Evolutionary conservation across 2,113 vertebrate species (phyloP).

Genomic region (Oxygymnocypris stewartii): DNA sequence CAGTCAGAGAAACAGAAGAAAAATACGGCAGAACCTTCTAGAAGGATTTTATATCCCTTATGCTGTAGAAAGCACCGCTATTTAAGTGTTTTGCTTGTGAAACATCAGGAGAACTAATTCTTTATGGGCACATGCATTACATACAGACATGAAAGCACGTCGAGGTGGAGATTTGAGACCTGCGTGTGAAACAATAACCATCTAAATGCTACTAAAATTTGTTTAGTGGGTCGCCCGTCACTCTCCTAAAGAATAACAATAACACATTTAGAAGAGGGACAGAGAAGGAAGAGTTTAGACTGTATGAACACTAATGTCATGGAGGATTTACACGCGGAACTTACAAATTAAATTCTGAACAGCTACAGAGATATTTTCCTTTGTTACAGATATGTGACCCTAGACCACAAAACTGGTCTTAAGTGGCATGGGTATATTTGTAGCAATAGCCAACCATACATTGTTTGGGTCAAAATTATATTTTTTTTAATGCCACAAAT

Average conservation of each 20-base stretch:
- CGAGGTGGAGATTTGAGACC: not conserved
- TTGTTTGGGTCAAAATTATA: too few species aligned
- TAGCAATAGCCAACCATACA: too few species aligned
- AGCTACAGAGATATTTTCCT: not conserved
- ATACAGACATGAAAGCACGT: not conserved
- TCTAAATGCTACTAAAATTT: not conserved
- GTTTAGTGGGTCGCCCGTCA: not conserved
- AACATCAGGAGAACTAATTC: not conserved
- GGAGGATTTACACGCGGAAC: not conserved
- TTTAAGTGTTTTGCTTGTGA: not conserved
- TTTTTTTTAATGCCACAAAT: too few species aligned
- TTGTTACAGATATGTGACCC: not conserved
- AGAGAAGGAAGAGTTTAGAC: not conserved
- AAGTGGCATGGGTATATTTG: too few species aligned
- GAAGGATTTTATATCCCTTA: conserved; percentile 5
- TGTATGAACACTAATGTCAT: not conserved
- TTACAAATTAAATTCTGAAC: not conserved
- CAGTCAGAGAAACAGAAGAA: conserved; percentile 1
- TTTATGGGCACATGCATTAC: not conserved
- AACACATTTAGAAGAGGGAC: not conserved
- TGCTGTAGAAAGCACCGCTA: not conserved
- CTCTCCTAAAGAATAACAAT: conserved; percentile 18
- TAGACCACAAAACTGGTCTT: too few species aligned
- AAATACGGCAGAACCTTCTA: conserved; percentile 3
- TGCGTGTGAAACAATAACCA: not conserved